phyloP scores from a whole-genome alignment of 2,888 invertebrate genomes.

The Bombylius major region DNA sequence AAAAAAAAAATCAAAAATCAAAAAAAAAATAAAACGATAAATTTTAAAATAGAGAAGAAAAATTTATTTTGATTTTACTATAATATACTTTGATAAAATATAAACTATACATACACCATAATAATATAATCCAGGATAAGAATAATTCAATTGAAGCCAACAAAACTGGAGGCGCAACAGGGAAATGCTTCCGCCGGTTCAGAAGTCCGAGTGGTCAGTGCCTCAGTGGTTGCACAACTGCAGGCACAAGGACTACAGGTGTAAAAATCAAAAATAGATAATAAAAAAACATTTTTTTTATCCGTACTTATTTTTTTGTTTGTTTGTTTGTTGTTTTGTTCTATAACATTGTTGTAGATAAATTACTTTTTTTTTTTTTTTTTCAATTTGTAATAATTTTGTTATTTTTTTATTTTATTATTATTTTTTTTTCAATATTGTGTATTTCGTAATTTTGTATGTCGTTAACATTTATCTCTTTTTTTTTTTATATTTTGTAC shows the following conservation, averaged over 20 bases:
- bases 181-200: constrained; percentile 17
- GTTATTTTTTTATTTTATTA: neutral
- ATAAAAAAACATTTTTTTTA: too few relatives aligned
- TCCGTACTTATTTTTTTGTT: too few relatives aligned
- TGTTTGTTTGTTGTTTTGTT: neutral
- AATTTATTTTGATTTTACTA: too few relatives aligned
- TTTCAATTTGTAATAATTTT: neutral
- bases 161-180: constrained; percentile 16
- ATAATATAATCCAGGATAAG: too few relatives aligned
- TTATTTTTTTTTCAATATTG: neutral
- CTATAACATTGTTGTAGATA: neutral
- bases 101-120: too few relatives aligned
- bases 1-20: too few relatives aligned
- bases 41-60: too few relatives aligned
- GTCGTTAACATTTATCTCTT: too few relatives aligned
- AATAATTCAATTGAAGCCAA: neutral
- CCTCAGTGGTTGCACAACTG: constrained; percentile 45
- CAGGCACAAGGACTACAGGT: constrained; percentile 40
- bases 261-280: neutral
- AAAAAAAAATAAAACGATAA: too few relatives aligned
- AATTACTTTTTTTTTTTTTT: neutral
- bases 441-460: too few relatives aligned
- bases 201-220: constrained; percentile 43
- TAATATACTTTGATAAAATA: too few relatives aligned
- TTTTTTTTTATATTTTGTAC: too few relatives aligned